phyloP scores from a whole-genome alignment of 1,140 invertebrate species.

The Whitmania pigra region DNA sequence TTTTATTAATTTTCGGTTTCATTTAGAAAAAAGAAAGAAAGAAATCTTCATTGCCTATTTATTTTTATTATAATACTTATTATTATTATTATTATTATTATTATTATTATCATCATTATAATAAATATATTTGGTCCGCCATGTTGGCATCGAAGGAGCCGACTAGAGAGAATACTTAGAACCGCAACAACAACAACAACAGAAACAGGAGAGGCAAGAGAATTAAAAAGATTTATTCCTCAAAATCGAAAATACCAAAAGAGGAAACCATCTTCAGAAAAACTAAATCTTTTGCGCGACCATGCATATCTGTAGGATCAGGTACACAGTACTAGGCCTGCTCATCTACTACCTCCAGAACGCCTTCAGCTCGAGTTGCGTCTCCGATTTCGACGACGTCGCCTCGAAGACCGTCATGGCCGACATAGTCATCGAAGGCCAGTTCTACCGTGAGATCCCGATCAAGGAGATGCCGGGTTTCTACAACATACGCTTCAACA shows the following conservation, averaged over 20 bases:
- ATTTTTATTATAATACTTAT: no score
- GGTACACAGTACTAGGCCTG: background rate
- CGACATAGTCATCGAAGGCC: slow-evolving; percentile 1
- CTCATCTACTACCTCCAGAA: slow-evolving; percentile 11
- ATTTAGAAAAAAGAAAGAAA: no score
- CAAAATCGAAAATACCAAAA: background rate
- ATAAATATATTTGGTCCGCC: background rate
- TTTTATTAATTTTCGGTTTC: background rate
- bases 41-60: no score
- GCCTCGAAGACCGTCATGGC: slow-evolving; percentile 9
- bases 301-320: slow-evolving; percentile 2
- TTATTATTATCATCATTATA: no score
- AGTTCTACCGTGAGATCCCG: background rate
- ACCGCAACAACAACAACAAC: background rate
- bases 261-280: background rate
- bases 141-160: background rate
- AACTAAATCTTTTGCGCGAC: background rate
- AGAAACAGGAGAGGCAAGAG: background rate
- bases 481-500: background rate
- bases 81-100: no score
- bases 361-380: background rate
- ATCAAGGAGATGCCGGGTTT: slow-evolving; percentile 3
- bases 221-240: background rate
- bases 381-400: slow-evolving; percentile 5
- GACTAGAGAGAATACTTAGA: background rate